These are phyloP conservation scores for Pegoplata infirma DNA, from an alignment of 2,888 invertebrate species.

Conservation along the genomic window DNA sequence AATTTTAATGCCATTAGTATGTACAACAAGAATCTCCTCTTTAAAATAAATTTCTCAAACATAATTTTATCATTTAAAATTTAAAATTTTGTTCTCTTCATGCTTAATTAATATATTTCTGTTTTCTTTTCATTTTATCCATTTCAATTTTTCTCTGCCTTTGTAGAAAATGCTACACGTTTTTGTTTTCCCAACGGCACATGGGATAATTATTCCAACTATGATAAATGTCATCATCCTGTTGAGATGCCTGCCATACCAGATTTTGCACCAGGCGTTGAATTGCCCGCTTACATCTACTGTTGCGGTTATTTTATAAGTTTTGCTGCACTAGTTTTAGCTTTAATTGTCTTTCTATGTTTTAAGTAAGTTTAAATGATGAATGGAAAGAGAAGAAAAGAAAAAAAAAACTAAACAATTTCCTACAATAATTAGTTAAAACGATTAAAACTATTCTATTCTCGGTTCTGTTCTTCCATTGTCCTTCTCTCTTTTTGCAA, in stretches of 20 bases:
- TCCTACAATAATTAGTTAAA: conserved; percentile 9
- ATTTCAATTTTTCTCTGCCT: conserved; percentile 34
- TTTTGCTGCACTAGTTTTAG: conserved; percentile 88
- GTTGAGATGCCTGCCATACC: conserved; percentile 79
- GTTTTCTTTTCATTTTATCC: neutral
- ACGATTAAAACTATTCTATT: conserved; percentile 6
- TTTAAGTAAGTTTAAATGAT: conserved; percentile 90
- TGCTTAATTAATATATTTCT: neutral
- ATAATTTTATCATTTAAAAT: too few relatives aligned
- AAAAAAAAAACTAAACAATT: neutral
- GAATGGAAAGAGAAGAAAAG: neutral
- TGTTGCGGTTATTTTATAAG: conserved; percentile 91
- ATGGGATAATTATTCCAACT: conserved; percentile 90
- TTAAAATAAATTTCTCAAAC: too few relatives aligned
- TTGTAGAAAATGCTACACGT: conserved; percentile 90
- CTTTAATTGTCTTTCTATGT: conserved; percentile 91
- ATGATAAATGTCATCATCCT: conserved; percentile 83
- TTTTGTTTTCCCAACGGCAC: conserved; percentile 86
- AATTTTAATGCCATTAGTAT: too few relatives aligned
- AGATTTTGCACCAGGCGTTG: conserved; percentile 78
- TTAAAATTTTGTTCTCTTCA: too few relatives aligned
- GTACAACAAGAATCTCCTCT: too few relatives aligned
- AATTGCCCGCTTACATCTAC: conserved; percentile 87
- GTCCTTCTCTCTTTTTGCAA: conserved; percentile 60
- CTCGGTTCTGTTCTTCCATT: neutral